phyloP scores from a whole-genome alignment of 1,140 invertebrate species.

The Oreohelix idahoensis region DNA sequence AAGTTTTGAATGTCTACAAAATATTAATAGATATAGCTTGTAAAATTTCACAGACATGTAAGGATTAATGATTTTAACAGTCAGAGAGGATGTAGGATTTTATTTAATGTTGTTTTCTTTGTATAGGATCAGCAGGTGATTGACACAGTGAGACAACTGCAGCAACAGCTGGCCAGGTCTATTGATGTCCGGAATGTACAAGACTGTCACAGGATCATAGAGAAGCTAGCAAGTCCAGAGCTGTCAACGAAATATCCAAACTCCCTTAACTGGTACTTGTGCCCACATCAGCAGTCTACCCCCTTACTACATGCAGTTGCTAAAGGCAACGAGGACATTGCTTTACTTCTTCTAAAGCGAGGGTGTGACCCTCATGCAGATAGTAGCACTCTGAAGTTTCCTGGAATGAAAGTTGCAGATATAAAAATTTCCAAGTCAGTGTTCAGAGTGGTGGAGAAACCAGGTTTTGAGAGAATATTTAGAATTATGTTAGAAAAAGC shows the following conservation, averaged over 20 bases:
- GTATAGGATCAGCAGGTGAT: not conserved
- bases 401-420: not conserved
- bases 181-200: constrained; percentile 6
- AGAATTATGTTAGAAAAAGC: constrained; percentile 14
- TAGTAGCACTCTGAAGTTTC: not conserved
- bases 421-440: not conserved
- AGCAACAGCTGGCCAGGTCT: not conserved
- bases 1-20: too few relatives aligned
- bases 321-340: constrained; percentile 3
- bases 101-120: not conserved
- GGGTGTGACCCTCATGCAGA: constrained; percentile 20
- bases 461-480: constrained; percentile 30
- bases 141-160: not conserved
- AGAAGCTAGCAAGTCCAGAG: not conserved
- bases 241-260: not conserved
- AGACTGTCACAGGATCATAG: not conserved
- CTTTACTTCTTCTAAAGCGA: not conserved
- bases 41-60: not conserved
- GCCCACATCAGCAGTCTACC: constrained; percentile 5
- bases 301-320: constrained; percentile 19
- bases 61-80: too few relatives aligned
- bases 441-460: constrained; percentile 16
- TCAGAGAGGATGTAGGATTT: not conserved
- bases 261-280: constrained; percentile 18
- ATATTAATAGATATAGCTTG: not conserved